Base-by-base conservation (phyloP, 64 coral and sea anemone species). In the Montipora capricornis region DNA sequence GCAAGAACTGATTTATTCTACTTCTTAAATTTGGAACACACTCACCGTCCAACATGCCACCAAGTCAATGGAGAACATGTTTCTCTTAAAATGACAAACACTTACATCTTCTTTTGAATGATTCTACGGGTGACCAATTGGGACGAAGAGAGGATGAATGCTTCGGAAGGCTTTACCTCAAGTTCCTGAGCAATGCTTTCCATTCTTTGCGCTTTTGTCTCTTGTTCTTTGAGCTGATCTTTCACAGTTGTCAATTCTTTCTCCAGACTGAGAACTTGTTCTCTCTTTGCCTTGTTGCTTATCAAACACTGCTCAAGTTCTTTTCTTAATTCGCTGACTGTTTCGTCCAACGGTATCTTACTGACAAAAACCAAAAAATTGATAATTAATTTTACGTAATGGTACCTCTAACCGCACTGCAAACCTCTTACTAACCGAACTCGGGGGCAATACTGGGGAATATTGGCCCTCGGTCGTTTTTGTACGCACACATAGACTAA, bases 261-360 rank as follows among this genome's bases (percentile, higher is more conserved):
- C 76, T 93, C 88, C 48, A 84, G 20, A 20, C 95, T 8, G 55
- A 81, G 79, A 2, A 98, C 86, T 86, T 93, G 76, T 11, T 99
- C 91, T 80, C 85, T 80, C 66, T 96, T 99, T 0, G 89, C 58
- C 77, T 94, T 93, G 47, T 92, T 90, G 67, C 74, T 91, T 10
- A 80, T 51, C 46, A 99, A 62, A n/a, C 95, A 88, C 61, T 89
- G 92, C 66, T 96, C 88, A 24, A 99, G 64, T 66, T 99, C 92
- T 70, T 80, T 89, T 67, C 80, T 93, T 37, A 99, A 88, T 44
- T 87, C 95, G 87, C 37, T 17, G 9, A 99, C 80, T 64, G 92
- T 79, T 68, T 91, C 87, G 79, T 96, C 95, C 77, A 83, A 20
- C 20, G 75, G 71, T 48, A n/a, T 68, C 49, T 67, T 67, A 50